Conservation (phyloP, 2,797 vertebrate species). For the Channallabes apus region DNA sequence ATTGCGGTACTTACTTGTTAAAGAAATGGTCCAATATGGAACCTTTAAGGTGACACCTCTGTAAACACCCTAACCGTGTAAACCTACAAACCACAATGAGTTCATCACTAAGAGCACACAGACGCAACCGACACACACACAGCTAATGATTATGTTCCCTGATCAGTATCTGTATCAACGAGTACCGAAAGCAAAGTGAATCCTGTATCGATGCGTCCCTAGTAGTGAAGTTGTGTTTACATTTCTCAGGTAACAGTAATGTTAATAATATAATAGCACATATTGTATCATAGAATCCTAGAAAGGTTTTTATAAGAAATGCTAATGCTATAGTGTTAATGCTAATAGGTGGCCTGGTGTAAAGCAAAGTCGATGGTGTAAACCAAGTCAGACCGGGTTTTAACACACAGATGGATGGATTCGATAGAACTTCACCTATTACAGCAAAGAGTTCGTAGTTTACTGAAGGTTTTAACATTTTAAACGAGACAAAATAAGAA, state of each 20-base stretch:
- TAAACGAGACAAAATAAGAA: too few relatives aligned
- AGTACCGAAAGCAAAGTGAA: too few relatives aligned
- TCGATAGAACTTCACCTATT: too few relatives aligned
- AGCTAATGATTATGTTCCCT: background rate
- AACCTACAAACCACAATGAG: background rate
- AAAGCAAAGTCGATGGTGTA: background rate
- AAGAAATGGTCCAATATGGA: too few relatives aligned
- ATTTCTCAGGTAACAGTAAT: background rate
- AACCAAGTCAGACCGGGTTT: background rate
- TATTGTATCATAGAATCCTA: background rate
- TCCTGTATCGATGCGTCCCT: background rate
- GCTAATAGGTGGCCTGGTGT: conserved; percentile 8
- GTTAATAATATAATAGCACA: background rate
- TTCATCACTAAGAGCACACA: background rate
- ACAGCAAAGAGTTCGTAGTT: too few relatives aligned
- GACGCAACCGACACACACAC: background rate
- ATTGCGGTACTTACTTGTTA: too few relatives aligned
- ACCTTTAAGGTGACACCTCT: too few relatives aligned
- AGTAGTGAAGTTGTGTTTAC: background rate
- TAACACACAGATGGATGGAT: background rate
- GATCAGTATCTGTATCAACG: background rate
- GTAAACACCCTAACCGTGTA: background rate
- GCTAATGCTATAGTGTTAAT: background rate
- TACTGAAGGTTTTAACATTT: too few relatives aligned
- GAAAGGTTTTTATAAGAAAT: background rate